Evolutionary conservation across 2,888 invertebrate genomes (phyloP), one percentile per base, ranked within the genome.

Genomic region (Shargacucullia verbasci): DNA sequence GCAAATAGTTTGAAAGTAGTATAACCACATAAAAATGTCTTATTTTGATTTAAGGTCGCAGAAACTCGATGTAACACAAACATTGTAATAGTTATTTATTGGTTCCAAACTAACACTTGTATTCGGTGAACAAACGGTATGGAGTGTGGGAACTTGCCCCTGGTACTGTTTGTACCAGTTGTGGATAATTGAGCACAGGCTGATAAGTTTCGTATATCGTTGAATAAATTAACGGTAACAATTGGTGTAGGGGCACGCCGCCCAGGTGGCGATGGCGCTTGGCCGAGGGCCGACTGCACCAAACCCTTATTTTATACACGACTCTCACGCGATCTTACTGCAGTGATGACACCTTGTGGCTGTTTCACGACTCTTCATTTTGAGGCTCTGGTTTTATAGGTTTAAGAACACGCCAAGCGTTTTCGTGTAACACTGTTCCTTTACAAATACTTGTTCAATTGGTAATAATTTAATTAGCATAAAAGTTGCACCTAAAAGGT

Each of bases 171-270:
- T 70, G 88, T 84, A 83, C 87, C 83, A 79, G 82, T 82, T 78
- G 78, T 78, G 68, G 7, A 73, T 81, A 79, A 81, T 78, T 81
- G 77, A 81, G 81, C 77, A 81, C 78, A 76, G 68, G 72, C 63
- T 69, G 71, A 73, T 75, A 74, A 71, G 70, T 63, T 73, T 68
- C 66, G 59, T 68, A 61, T 76, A 81, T 78, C 69, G 69, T 71
- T 65, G 79, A 77, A 79, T 80, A 83, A 83, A 84, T 88, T 89
- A 90, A 89, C 86, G 87, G 89, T 90, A 87, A 89, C 89, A 87
- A 89, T 86, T 87, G 78, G 88, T 79, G 86, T 76, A 80, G 48
- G 69, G 82, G 82, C n/a, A n/a, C n/a, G n/a, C n/a, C n/a, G 20
- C 58, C 73, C 79, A 85, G 85, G 78, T 59, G 72, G 70, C 62